These are phyloP conservation scores for Trichopria drosophilae DNA, from an alignment of 2,888 invertebrate genomes.

Conservation along the genomic window DNA sequence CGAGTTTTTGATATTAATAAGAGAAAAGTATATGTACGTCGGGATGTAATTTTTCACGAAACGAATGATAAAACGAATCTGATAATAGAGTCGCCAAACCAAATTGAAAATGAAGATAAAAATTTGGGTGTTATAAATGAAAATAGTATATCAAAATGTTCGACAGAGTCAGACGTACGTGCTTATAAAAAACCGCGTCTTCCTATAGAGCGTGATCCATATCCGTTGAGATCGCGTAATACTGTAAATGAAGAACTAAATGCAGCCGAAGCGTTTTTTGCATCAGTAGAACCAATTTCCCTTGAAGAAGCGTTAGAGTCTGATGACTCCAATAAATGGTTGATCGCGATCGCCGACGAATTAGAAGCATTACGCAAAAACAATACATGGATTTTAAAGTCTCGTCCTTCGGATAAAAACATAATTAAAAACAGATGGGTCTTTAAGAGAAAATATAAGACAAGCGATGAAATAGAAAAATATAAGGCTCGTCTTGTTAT, in stretches of 20 bases:
- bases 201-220: no score
- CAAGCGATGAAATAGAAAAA: constrained; percentile 25
- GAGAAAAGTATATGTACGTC: no score
- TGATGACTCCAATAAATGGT: constrained; percentile 8
- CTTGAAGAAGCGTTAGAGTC: constrained; percentile 6
- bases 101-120: no score
- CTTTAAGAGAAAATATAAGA: constrained; percentile 32
- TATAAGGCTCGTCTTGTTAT: constrained; percentile 37
- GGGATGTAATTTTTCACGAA: no score
- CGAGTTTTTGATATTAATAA: no score
- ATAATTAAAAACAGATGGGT: constrained; percentile 32
- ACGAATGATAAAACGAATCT: no score
- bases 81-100: no score
- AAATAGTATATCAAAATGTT: no score
- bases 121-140: no score
- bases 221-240: not conserved
- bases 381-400: not conserved
- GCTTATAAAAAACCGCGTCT: no score
- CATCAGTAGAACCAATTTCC: not conserved
- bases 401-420: constrained; percentile 6
- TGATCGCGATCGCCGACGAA: constrained; percentile 9
- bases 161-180: no score
- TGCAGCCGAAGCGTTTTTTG: not conserved
- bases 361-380: not conserved
- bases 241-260: not conserved